Base-by-base conservation (phyloP, 1,140 invertebrate genomes). In the Radopholus similis region DNA sequence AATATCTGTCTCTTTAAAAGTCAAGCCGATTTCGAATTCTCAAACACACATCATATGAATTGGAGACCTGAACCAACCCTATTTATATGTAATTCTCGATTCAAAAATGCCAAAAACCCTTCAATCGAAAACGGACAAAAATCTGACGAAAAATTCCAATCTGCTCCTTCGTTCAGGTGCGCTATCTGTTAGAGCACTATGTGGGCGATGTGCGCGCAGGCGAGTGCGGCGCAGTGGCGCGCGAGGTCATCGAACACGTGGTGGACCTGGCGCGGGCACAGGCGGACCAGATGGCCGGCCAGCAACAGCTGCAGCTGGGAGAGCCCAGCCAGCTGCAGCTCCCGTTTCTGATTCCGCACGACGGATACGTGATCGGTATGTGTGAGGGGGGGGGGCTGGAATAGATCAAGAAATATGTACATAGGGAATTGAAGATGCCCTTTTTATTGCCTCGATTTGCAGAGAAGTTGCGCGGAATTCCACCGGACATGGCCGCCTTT, bases 361-460 rank as follows among this genome's bases (percentile, higher is more conserved):
- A 98, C 85, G 95, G 95, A 13, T 98, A 97, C 85, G 94, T 93
- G 78, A 95, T 93, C 84, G 94, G 97, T 85, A 30, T 62, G 77
- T 68, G 44, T 47, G 37, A 13, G 26, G 53, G 51, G 51, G 51
- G 23, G 23, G 51, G 51, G 26, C 18, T 54, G 53, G 53, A n/a
- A n/a, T n/a, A n/a, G n/a, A n/a, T n/a, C n/a, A n/a, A n/a, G n/a
- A n/a, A n/a, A n/a, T n/a, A n/a, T n/a, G 40, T 15, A 42, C 40
- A 15, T 42, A 21, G 40, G 15, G 15, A 15, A 42, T 42, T 15
- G 15, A n/a, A n/a, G n/a, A n/a, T n/a, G n/a, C n/a, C n/a, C 13
- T 42, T 42, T 2, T 54, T 28, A 5, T 65, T 68, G 26, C 44
- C n/a, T n/a, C 37, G 38, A 6, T 35, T 70, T 73, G 42, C 42